Base-by-base conservation (phyloP, 1,140 invertebrate genomes). In the Drepana arcuata region DNA sequence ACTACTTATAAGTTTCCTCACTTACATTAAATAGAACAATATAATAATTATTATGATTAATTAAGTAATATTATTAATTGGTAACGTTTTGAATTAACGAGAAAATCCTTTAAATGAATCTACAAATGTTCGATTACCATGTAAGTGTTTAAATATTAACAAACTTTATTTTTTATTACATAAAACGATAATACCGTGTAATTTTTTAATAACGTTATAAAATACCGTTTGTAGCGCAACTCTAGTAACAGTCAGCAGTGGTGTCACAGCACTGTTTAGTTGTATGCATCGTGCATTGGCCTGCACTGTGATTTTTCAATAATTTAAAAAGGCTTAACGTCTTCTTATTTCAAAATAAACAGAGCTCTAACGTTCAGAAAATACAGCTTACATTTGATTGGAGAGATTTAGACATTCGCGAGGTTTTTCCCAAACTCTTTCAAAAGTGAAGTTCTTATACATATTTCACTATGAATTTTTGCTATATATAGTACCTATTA, bases 391-490 rank as follows among this genome's bases (percentile, higher is more conserved):
- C 30, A 29, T 45, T 61, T 10, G 2, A 13, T 24, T 38, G 12
- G 5, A 0, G 12, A 1, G 1, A 5, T 21, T 13, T 16, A 6
- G 12, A 1, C 5, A 25, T 18, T 34, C 56, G 15, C 21, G 9
- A 9, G 2, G 18, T 21, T 30, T 44, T 14, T 32, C 13, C n/a
- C n/a, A 10, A 26, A 49, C 42, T 74, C 75, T 78, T 82, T 79
- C 75, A 68, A 67, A 75, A 73, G 66, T 70, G 64, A 78, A 73
- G 28, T 71, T 82, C 74, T 75, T 79, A 78, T 75, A 78, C 64
- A 73, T 79, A 79, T 82, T 79, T 73, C 64, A 64, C 63, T 79
- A 82, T 82, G 78, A 79, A 82, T 77, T 79, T 82, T 80, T 78
- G 78, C 56, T 82, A 77, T 61, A 53, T 75, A 81, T 77, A 74